Evolutionary conservation across 2,888 invertebrate genomes (phyloP).

Genomic region (Ichneumoninae sp.): DNA sequence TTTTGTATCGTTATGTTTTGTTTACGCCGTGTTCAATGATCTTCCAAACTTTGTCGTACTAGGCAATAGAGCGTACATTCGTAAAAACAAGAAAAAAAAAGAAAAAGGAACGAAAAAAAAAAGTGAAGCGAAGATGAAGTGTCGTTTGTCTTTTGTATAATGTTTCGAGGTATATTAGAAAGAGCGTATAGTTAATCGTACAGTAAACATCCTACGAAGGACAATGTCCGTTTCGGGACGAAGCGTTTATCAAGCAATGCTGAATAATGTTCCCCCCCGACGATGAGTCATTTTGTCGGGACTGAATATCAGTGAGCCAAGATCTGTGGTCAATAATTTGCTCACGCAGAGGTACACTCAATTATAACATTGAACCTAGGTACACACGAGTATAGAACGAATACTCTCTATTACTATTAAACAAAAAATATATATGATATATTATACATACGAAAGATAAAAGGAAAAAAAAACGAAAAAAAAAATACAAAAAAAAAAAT

Average conservation of each 20-base stretch:
- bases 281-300: constrained; percentile 67
- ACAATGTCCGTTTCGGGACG: constrained; percentile 53
- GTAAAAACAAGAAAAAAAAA: constrained; percentile 42
- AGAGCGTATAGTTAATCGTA: constrained; percentile 65
- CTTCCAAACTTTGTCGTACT: constrained; percentile 66
- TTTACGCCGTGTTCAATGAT: constrained; percentile 64
- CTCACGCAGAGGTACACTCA: constrained; percentile 70
- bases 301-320: constrained; percentile 69
- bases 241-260: constrained; percentile 68
- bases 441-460: constrained; percentile 65
- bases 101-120: constrained; percentile 35
- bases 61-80: constrained; percentile 58
- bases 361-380: constrained; percentile 72
- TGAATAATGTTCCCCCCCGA: constrained; percentile 63
- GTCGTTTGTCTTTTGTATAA: constrained; percentile 72
- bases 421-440: constrained; percentile 70
- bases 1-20: constrained; percentile 33
- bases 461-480: constrained; percentile 46
- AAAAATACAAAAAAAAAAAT: constrained; percentile 55
- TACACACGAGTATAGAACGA: constrained; percentile 70
- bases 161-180: constrained; percentile 67
- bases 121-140: constrained; percentile 42
- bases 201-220: constrained; percentile 54
- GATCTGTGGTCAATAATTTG: constrained; percentile 71
- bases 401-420: constrained; percentile 71